phyloP scores from a whole-genome alignment of 2,797 vertebrate species.

The Propithecus perrieri region DNA sequence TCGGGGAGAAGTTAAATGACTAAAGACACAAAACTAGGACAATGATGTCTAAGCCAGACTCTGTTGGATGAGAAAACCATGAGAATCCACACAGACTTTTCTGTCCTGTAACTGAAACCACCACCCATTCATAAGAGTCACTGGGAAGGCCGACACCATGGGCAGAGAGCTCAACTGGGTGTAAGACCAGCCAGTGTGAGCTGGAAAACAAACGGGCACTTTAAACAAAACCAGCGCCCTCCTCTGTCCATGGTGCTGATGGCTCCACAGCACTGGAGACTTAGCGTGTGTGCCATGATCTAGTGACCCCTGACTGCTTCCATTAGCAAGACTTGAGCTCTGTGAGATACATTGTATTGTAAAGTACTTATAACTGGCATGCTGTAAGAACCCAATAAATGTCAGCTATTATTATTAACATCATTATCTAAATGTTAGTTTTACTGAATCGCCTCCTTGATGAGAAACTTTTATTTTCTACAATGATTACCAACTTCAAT shows the following conservation, averaged over 20 bases:
- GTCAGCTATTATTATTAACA: neutral
- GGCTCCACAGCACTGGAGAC: neutral
- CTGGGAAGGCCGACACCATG: neutral
- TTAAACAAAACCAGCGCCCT: neutral
- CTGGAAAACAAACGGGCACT: neutral
- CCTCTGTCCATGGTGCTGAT: neutral
- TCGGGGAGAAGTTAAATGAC: neutral
- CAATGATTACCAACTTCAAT: constrained; percentile 10
- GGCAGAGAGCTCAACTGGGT: neutral
- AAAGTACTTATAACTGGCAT: neutral
- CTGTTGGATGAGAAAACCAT: neutral
- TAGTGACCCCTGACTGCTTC: neutral
- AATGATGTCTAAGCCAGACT: neutral
- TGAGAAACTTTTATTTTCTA: constrained; percentile 39
- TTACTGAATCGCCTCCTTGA: constrained; percentile 24
- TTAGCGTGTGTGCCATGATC: no score
- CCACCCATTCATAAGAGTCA: neutral
- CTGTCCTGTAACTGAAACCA: neutral
- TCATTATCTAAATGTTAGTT: constrained; percentile 35
- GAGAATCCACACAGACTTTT: neutral
- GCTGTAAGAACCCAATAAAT: neutral
- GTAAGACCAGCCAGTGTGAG: neutral
- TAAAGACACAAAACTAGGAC: neutral
- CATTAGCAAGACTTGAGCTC: neutral
- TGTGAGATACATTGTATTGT: neutral